phyloP scores from a whole-genome alignment of 2,888 invertebrate genomes.

The Ormyrus labotus region DNA sequence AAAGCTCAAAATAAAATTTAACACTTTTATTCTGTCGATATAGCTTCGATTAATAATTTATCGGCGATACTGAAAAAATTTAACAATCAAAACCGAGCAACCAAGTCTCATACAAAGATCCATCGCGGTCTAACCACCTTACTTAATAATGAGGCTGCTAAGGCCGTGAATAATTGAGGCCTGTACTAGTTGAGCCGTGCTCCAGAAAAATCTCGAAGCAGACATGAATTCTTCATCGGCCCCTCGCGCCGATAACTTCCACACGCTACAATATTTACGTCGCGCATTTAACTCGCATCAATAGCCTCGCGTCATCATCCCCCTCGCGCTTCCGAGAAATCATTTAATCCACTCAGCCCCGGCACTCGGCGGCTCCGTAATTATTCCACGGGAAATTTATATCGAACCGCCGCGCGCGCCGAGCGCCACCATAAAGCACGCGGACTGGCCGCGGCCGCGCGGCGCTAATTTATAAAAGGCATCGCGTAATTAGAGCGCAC shows the following conservation, averaged over 20 bases:
- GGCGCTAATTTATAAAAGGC: conserved; percentile 47
- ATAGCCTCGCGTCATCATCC: conserved; percentile 18
- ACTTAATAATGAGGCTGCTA: conserved; percentile 12
- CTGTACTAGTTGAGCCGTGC: neutral
- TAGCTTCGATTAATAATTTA: no score
- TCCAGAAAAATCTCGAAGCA: conserved; percentile 4
- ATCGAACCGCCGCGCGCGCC: conserved; percentile 17
- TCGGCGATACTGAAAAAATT: no score
- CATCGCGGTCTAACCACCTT: neutral
- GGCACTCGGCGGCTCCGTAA: conserved; percentile 35
- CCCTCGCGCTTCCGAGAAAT: conserved; percentile 39
- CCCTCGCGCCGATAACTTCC: neutral
- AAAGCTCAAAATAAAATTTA: no score
- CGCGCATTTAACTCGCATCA: conserved; percentile 34
- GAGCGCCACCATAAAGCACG: neutral
- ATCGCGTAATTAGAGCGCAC: conserved; percentile 53
- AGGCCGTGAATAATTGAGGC: conserved; percentile 8
- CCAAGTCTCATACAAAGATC: no score
- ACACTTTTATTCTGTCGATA: no score
- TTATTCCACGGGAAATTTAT: conserved; percentile 40
- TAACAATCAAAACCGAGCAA: no score
- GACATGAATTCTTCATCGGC: conserved; percentile 9
- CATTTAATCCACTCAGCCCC: conserved; percentile 33
- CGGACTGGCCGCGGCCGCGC: neutral
- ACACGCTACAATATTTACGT: conserved; percentile 27